Evolutionary conservation across 2,113 vertebrate genomes (phyloP), one percentile per base, ranked within the genome.

Genomic region (Pangasianodon gigas): DNA sequence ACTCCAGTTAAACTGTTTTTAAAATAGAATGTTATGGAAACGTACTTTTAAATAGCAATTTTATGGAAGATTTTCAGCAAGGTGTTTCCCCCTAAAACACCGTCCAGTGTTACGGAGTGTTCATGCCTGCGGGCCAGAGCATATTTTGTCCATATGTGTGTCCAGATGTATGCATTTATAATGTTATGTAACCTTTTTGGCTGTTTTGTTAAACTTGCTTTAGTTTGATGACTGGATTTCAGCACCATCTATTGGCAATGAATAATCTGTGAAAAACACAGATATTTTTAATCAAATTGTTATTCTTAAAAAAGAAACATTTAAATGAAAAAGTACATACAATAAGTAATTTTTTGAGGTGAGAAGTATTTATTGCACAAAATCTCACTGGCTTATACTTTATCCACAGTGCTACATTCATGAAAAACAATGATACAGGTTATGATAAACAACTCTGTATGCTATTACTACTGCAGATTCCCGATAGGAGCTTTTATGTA

Each of bases 201-300:
- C 5, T 79, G 19, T 44, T 75, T 87, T 71, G 24, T 44, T n/a
- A 46, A 26, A 26, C n/a, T 71, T 54, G 29, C 29, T 75, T 44
- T 65, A n/a, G 46, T 9, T 48, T 37, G 51, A 87, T 60, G 81
- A 46, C 37, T 37, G 67, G 3, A 71, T 81, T 80, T 88, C 54
- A 85, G 82, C 65, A 87, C 86, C 91, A 88, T 60, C 91, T 90
- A 88, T 24, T 89, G 90, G 88, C 62, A 85, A 60, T n/a, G 69
- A 58, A 18, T 52, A 84, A 48, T 11, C 79, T 18, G 16, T 62
- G 29, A 8, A 82, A 71, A 71, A 37, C 74, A 77, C 56, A 44
- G 54, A 29, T 62, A 24, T 14, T 44, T 77, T 58, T 37, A 87
- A 41, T 75, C 51, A 48, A 26, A 48, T 46, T 21, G 24, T 26